These are phyloP conservation scores for Spodoptera littoralis DNA, from an alignment of 2,888 invertebrate species.

Conservation along the genomic window DNA sequence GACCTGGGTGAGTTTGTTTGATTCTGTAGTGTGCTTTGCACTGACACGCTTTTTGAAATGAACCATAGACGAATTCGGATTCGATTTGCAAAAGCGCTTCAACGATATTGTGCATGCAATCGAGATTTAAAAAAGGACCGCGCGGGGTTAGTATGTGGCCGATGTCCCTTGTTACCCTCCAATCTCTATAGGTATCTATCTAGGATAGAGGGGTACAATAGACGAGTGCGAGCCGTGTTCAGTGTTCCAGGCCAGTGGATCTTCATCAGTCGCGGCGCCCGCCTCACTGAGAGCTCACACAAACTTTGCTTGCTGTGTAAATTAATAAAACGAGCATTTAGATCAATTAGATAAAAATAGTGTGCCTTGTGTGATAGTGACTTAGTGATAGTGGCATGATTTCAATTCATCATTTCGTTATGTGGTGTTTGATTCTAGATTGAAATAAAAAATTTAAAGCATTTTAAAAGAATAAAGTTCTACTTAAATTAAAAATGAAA, in stretches of 20 bases:
- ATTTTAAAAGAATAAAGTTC: neutral
- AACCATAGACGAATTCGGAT: slow-evolving; percentile 15
- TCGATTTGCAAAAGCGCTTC: slow-evolving; percentile 47
- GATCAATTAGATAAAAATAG: slow-evolving; percentile 51
- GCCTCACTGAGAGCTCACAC: slow-evolving; percentile 65
- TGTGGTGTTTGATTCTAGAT: slow-evolving; percentile 21
- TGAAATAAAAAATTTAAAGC: neutral
- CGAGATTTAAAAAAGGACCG: slow-evolving; percentile 47
- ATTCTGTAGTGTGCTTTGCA: slow-evolving; percentile 69
- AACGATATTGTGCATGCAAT: slow-evolving; percentile 56
- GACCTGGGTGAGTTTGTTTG: slow-evolving; percentile 82
- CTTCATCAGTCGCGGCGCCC: slow-evolving; percentile 77
- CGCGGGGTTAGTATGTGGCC: slow-evolving; percentile 47
- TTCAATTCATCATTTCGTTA: slow-evolving; percentile 19
- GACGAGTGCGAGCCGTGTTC: slow-evolving; percentile 78
- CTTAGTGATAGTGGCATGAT: slow-evolving; percentile 58
- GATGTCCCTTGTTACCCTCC: slow-evolving; percentile 51
- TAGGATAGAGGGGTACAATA: slow-evolving; percentile 61
- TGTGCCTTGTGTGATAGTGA: slow-evolving; percentile 48
- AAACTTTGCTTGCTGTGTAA: slow-evolving; percentile 60
- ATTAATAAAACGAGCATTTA: slow-evolving; percentile 51
- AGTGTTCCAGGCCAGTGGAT: slow-evolving; percentile 84
- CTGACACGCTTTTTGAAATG: slow-evolving; percentile 62
- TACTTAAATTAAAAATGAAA: slow-evolving; percentile 3
- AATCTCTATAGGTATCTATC: slow-evolving; percentile 60